Conservation (phyloP, 2,113 vertebrate species). For the Cyprichromis sp. region DNA sequence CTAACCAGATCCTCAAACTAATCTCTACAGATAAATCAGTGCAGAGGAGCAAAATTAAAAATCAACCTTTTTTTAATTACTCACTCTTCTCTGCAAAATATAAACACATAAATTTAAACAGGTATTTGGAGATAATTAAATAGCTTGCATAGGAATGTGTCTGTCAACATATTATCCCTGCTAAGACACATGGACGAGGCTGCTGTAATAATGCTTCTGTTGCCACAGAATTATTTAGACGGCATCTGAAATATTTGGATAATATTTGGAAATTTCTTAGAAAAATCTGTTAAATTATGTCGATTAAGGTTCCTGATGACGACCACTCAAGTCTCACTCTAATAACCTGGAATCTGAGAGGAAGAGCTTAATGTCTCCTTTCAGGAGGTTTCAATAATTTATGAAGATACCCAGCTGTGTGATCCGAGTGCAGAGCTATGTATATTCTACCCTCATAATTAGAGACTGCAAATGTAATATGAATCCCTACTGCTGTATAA, state of each 20-base stretch:
- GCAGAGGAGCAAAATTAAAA: not conserved
- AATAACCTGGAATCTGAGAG: not conserved
- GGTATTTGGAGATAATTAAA: not conserved
- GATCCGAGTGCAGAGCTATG: not conserved
- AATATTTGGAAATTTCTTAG: not conserved
- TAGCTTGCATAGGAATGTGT: not conserved
- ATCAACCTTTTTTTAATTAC: not conserved
- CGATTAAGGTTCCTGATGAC: not conserved
- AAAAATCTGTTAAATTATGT: not conserved
- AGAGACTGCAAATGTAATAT: not conserved
- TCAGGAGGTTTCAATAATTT: not conserved
- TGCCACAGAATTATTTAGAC: not conserved
- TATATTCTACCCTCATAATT: not conserved
- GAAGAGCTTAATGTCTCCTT: not conserved
- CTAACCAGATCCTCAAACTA: not conserved
- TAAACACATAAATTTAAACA: not conserved
- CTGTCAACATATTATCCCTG: not conserved
- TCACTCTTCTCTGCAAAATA: not conserved
- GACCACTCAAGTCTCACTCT: not conserved
- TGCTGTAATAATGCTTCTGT: not conserved
- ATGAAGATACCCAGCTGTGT: not conserved
- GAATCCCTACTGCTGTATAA: not conserved
- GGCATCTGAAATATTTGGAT: not conserved
- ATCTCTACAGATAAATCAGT: not conserved
- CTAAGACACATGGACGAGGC: too few relatives aligned